Evolutionary conservation across 2,888 invertebrate species (phyloP).

Genomic region (Andrena dorsata): DNA sequence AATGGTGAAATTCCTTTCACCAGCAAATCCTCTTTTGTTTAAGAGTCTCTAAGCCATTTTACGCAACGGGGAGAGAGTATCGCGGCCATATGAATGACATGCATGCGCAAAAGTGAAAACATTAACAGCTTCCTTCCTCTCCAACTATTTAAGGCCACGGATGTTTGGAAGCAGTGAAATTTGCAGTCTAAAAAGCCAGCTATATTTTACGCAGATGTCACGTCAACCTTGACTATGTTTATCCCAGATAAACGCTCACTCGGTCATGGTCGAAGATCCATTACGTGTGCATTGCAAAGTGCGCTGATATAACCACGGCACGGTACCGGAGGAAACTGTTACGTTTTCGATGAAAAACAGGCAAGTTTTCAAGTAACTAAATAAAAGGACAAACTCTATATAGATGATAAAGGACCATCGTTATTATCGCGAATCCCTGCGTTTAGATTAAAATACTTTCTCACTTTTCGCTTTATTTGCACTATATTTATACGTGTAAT

Average conservation of each 20-base stretch:
- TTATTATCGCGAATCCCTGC: neutral
- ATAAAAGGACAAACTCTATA: neutral
- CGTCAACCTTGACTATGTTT: constrained; percentile 73
- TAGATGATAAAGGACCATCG: neutral
- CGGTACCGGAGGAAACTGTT: neutral
- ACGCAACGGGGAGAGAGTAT: constrained; percentile 41
- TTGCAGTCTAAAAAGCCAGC: constrained; percentile 13
- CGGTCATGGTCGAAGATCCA: constrained; percentile 75
- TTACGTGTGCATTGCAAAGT: constrained; percentile 58
- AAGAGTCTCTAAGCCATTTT: constrained; percentile 43
- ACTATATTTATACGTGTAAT: neutral
- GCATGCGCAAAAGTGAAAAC: constrained; percentile 13
- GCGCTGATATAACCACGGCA: constrained; percentile 33
- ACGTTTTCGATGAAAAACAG: neutral
- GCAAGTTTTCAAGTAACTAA: neutral
- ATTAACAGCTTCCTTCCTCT: neutral
- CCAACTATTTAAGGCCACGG: neutral
- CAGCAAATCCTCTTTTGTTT: constrained; percentile 58
- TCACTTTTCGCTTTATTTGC: neutral
- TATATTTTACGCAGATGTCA: constrained; percentile 67
- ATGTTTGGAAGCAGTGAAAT: neutral
- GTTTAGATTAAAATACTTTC: neutral
- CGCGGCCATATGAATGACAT: neutral
- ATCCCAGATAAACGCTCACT: constrained; percentile 69
- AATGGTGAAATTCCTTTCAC: constrained; percentile 59